Evolutionary conservation across 2,797 vertebrate genomes (phyloP), one percentile per base, ranked within the genome.

Genomic region (Sebastes trivittatus): DNA sequence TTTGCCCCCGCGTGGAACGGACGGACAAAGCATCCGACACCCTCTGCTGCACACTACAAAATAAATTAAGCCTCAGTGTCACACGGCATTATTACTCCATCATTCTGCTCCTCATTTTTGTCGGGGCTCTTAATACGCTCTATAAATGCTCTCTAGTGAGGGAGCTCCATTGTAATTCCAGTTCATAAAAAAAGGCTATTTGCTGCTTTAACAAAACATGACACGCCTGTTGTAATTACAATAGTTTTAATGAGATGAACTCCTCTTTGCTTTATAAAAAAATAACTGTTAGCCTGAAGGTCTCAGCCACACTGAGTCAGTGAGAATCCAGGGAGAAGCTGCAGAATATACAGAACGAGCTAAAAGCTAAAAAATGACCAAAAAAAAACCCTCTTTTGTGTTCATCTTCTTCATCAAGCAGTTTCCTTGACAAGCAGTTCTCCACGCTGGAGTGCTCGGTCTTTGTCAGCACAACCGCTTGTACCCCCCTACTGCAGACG

Each of bases 381-480:
- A 27, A 3, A 18, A 22, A 14, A 14, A 14, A 30, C 4, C 58
- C 22, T 11, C 2, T 34, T 88, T 80, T 77, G 70, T 86, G 61
- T 89, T 87, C 54, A 54, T 88, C 72, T 89, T 83, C 76, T 89
- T 88, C 82, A 80, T 88, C 42, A 77, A 63, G 76, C 74, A 72
- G 75, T 90, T 90, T 90, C 42, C 73, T 77, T 81, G 82, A 87
- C 83, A 82, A 88, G 89, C 92, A 87, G 78, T 80, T 91, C 81
- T 81, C 86, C 62, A 77, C 75, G 83, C 82, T 78, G 58, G 72
- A 90, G 84, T 86, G 80, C 81, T 89, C 81, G 63, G 78, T 87
- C 84, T 90, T 87, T 93, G 89, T 93, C 92, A 93, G 87, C 89
- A 88, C 72, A 73, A 86, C 83, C 86, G 76, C 86, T 76, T 77